Conservation (phyloP, 2,797 vertebrate genomes). For the Heteromormyrus szaboi region DNA sequence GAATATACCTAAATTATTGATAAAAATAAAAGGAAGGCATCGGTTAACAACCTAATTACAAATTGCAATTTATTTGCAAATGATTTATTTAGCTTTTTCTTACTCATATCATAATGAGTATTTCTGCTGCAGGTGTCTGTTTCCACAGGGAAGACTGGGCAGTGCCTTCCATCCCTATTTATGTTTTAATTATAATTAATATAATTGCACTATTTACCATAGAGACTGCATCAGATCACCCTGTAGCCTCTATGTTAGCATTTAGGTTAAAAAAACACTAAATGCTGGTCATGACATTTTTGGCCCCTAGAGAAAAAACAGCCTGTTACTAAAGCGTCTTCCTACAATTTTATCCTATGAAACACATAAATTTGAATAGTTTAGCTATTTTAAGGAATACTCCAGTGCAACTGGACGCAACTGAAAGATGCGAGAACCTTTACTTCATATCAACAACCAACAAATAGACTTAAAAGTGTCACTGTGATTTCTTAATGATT, state of each 20-base stretch:
- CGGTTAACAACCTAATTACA: neutral
- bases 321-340: neutral
- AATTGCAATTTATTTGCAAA: neutral
- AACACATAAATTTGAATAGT: neutral
- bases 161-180: neutral
- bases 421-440: neutral
- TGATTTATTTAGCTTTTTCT: neutral
- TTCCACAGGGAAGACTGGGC: neutral
- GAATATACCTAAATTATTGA: neutral
- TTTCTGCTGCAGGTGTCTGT: neutral
- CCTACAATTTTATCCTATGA: neutral
- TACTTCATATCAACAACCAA: neutral
- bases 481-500: neutral
- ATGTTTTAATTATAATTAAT: neutral
- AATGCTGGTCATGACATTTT: neutral
- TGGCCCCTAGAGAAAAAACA: neutral
- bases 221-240: neutral
- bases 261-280: neutral
- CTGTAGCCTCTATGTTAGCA: neutral
- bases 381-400: neutral
- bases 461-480: neutral
- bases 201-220: neutral
- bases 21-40: neutral
- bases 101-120: neutral
- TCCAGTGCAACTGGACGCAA: neutral